phyloP scores from a whole-genome alignment of 1,140 invertebrate species.

The Leguminivora glycinivorella region DNA sequence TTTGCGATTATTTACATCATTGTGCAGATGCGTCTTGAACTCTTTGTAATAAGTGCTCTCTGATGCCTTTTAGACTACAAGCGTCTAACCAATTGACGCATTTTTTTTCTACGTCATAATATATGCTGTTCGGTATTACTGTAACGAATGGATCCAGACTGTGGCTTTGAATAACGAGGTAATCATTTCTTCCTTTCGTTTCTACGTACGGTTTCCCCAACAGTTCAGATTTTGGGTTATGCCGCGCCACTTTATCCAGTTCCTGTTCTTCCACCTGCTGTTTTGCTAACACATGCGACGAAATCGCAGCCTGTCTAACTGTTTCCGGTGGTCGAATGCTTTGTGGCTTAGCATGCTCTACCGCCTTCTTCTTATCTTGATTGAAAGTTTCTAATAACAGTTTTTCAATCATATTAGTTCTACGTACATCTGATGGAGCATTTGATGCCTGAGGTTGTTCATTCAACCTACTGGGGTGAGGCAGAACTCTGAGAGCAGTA shows the following conservation, averaged over 20 bases:
- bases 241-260: neutral
- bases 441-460: neutral
- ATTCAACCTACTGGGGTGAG: neutral
- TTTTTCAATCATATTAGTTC: neutral
- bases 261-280: neutral
- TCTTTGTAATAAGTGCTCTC: constrained; percentile 15
- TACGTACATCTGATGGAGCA: neutral
- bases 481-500: neutral
- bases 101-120: constrained; percentile 61
- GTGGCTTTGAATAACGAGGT: neutral
- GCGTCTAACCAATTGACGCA: constrained; percentile 43
- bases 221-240: neutral
- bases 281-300: neutral
- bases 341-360: neutral
- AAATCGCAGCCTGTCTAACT: neutral
- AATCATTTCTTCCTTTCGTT: constrained; percentile 5
- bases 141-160: constrained; percentile 15
- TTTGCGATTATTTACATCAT: too few species aligned
- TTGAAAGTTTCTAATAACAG: neutral
- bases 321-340: neutral
- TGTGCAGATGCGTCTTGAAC: neutral
- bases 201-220: constrained; percentile 10
- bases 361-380: neutral
- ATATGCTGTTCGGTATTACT: constrained; percentile 59
- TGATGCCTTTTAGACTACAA: constrained; percentile 46